Base-by-base conservation (phyloP, 2,797 vertebrate genomes). In the Propithecus perrieri region DNA sequence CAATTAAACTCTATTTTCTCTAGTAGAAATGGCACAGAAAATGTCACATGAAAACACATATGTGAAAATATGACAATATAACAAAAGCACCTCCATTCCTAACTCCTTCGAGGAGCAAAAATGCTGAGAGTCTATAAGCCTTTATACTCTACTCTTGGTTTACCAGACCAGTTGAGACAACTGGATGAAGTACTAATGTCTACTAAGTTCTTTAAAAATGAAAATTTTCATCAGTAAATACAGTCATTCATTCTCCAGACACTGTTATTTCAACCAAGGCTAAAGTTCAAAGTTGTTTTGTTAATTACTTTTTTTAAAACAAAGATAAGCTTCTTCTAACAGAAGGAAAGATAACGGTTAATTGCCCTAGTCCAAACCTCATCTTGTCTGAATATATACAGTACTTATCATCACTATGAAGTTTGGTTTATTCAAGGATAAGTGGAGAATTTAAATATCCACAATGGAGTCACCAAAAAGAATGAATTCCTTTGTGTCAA, bases 371-470 rank as follows among this genome's bases (percentile, higher is more conserved):
- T 83, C 15, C 41, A 92, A 96, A 93, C 50, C 30, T 90, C 65
- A 93, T 50, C 61, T 71, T 86, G 5, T 91, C 17, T 89, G 89
- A 89, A 95, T 86, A 93, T 2, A 69, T 55, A 91, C 9, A 79
- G 17, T 89, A 92, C 69, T 88, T 81, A 26, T 87, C 26, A 97
- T 95, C 61, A 90, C 24, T 33, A 76, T 61, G 28, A 46, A 88
- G 20, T 92, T 41, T 85, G n/a, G 24, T 85, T 96, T 88, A 91
- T 33, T 61, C 38, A 93, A 53, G 28, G 78, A 33, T 50, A 90
- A 81, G 71, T 6, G 83, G 18, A 89, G 5, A 96, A 96, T 43
- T 78, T 59, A 93, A 86, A 97, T 71, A 93, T 86, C 86, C 88
- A 86, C 84, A 90, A 89, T 65, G 30, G 63, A 92, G 48, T 91